Percentiles rank a stretch among this genome's conserved stretches.
These are phyloP conservation scores for Nannoperca australis DNA, from an alignment of 2,797 vertebrate genomes.

Conservation along the genomic window DNA sequence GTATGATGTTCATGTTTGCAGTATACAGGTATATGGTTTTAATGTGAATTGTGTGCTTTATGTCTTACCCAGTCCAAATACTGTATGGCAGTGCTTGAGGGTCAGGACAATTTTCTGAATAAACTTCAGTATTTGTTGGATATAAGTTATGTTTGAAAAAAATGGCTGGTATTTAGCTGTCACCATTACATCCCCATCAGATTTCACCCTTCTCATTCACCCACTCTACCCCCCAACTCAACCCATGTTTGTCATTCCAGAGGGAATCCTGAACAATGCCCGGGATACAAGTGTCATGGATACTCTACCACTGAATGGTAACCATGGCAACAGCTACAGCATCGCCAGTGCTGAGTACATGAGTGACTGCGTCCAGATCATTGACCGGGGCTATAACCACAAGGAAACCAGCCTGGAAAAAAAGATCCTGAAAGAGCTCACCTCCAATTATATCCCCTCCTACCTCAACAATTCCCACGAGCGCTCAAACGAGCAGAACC, in stretches of 20 bases:
- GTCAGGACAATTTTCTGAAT: constrained; percentile 36
- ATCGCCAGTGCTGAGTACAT: constrained; percentile 96
- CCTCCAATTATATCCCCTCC: constrained; percentile 97
- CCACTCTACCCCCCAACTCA: constrained; percentile 53
- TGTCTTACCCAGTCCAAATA: constrained; percentile 21
- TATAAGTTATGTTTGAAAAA: constrained; percentile 55
- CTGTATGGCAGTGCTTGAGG: constrained; percentile 23
- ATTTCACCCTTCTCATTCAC: constrained; percentile 58
- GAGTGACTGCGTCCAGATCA: constrained; percentile 99
- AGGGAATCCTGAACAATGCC: constrained; percentile 99
- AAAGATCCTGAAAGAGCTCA: constrained; percentile 99
- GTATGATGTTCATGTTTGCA: constrained; percentile 34
- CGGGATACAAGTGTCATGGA: constrained; percentile 99
- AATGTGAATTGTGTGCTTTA: constrained; percentile 17
- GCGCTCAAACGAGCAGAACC: constrained; percentile 92
- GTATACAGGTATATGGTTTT: constrained; percentile 9
- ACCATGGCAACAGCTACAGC: constrained; percentile 99
- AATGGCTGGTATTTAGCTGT: constrained; percentile 58
- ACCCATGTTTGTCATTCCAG: constrained; percentile 90
- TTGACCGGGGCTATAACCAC: constrained; percentile 96
- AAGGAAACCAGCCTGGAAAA: constrained; percentile 97
- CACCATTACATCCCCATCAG: constrained; percentile 57
- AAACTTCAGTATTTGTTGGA: constrained; percentile 28
- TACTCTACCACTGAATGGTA: constrained; percentile 99
- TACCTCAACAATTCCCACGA: constrained; percentile 97